Evolutionary conservation across 1,140 invertebrate species (phyloP).

Genomic region (Drosophila repletoides): DNA sequence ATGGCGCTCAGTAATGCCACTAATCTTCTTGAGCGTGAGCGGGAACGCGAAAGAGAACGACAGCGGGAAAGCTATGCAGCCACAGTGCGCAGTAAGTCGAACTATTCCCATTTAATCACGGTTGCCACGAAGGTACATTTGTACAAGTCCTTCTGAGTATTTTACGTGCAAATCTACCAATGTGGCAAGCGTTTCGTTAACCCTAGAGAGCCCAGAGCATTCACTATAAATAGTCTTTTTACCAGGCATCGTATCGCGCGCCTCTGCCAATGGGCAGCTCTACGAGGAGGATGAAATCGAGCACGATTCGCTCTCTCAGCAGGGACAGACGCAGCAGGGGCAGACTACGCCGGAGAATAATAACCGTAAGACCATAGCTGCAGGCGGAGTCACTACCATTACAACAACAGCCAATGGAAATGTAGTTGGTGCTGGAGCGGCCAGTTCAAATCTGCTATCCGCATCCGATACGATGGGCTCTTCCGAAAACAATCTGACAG

Average conservation of each 20-base stretch:
- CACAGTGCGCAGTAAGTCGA: conserved; percentile 81
- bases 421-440: background rate
- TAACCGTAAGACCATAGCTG: conserved; percentile 58
- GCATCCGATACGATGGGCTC: conserved; percentile 80
- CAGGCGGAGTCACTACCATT: conserved; percentile 46
- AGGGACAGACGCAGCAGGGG: conserved; percentile 28
- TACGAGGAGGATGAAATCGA: conserved; percentile 81
- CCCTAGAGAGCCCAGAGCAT: conserved; percentile 57
- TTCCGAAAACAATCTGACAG: conserved; percentile 81
- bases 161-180: no score
- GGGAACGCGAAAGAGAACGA: conserved; percentile 70
- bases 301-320: conserved; percentile 70
- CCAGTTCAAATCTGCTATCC: conserved; percentile 60
- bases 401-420: conserved; percentile 45
- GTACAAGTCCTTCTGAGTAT: no score
- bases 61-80: conserved; percentile 80
- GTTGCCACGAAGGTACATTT: no score
- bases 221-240: conserved; percentile 75
- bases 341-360: conserved; percentile 64
- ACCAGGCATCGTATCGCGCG: conserved; percentile 81
- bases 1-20: conserved; percentile 82
- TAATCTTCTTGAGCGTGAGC: conserved; percentile 58
- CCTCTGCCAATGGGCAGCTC: conserved; percentile 79
- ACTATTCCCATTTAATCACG: no score
- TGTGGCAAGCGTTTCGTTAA: no score